Evolutionary conservation across 2,797 vertebrate genomes (phyloP), one percentile per base, ranked within the genome.

Genomic region (Danio tinwini): DNA sequence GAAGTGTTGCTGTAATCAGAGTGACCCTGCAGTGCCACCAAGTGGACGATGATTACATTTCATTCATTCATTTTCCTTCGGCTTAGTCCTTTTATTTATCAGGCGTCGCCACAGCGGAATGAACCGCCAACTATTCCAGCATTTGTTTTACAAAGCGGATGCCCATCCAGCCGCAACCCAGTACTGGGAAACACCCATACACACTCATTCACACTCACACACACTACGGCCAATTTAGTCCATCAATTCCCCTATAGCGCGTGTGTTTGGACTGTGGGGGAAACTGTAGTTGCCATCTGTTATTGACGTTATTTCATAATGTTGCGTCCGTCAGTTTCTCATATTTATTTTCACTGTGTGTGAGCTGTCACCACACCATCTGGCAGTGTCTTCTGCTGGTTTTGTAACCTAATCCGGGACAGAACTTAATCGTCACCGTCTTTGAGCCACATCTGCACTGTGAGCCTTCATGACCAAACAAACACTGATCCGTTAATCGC

Each of bases 361-460:
- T 67, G 17, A 45, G 59, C 72, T 21, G 52, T 74, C 82, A 88
- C 80, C 83, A 84, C 79, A 58, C 87, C 90, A 93, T 92, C 92
- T 92, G 91, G 82, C 84, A 44, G 42, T 29, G 67, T 85, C 89
- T 84, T 88, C 87, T 86, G 84, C 88, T 83, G 83, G 82, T 72
- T 40, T 53, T 81, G 81, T 0, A 61, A 56, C 49, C 13, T 76
- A 76, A 74, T 78, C 80, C 78, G 58, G 47, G 21, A 39, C 72
- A 39, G 44, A 45, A 40, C n/a, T 81, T 69, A 52, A 52, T 69
- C 47, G 1, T 62, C 29, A 50, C 40, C 49, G 44, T 11, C 61
- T 74, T 21, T 63, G 29, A 63, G 52, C 5, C 56, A 12, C n/a
- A 59, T 65, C 67, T 47, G 50, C 64, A 58, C 59, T 63, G 12